A percentile compares a stretch with the other conserved stretches of the same genome.
Evolutionary conservation across 1,140 invertebrate species (phyloP).

Genomic region (Diabrotica virgifera): DNA sequence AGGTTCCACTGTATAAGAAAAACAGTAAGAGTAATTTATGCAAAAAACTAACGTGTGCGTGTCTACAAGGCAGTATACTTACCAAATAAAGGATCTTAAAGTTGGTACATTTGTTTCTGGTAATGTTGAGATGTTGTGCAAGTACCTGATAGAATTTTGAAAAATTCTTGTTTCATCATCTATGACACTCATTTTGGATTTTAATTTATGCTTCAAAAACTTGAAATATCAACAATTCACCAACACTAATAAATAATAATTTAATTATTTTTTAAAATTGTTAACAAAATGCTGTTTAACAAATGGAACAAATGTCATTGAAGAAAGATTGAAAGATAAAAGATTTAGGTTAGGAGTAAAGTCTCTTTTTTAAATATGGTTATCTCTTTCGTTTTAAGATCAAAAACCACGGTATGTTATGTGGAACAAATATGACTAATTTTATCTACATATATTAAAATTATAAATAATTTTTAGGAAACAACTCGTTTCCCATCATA

Average conservation of each 20-base stretch:
- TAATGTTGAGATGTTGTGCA: slow-evolving; percentile 10
- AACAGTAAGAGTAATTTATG: not conserved
- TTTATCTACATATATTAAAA: too few species aligned
- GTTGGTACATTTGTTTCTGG: not conserved
- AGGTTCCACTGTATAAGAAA: too few species aligned
- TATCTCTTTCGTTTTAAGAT: too few species aligned
- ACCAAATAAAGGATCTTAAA: slow-evolving; percentile 20
- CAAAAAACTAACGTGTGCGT: not conserved
- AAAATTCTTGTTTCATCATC: not conserved
- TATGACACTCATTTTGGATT: not conserved
- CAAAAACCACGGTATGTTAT: too few species aligned
- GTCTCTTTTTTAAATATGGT: not conserved
- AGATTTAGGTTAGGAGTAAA: not conserved
- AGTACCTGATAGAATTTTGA: slow-evolving; percentile 21
- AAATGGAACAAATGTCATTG: not conserved
- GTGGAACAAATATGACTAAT: too few species aligned
- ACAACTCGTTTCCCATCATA: too few species aligned
- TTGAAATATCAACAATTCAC: not conserved
- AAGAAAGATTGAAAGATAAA: not conserved
- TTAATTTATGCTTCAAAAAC: not conserved
- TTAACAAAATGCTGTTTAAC: not conserved
- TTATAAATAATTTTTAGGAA: too few species aligned
- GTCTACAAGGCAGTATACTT: slow-evolving; percentile 14
- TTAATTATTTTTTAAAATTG: not conserved
- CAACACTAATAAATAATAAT: not conserved